Conservation (phyloP, 2,113 vertebrate genomes). For the Felis chaus region DNA sequence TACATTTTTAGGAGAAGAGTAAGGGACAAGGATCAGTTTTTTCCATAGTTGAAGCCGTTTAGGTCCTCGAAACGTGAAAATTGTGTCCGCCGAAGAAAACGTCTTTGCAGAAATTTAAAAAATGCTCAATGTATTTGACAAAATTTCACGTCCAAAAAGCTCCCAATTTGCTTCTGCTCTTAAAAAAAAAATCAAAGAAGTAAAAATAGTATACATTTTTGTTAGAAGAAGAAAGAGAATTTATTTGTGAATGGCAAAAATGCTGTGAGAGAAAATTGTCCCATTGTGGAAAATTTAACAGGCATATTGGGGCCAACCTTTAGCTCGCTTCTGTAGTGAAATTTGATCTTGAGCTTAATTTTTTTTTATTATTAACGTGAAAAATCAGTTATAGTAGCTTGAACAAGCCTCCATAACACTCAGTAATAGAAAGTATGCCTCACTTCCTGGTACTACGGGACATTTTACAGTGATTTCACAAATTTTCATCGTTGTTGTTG, state of each 20-base stretch:
- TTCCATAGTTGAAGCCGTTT: not conserved
- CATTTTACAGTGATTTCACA: not conserved
- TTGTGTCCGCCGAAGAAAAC: not conserved
- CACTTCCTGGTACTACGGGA: not conserved
- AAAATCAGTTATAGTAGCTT: not conserved
- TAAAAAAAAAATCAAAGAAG: not conserved
- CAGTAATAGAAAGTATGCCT: not conserved
- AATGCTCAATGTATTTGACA: not conserved
- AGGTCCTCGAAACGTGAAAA: constrained; percentile 15
- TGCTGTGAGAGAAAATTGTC: not conserved
- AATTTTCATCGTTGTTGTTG: not conserved
- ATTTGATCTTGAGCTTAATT: not conserved
- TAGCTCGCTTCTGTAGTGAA: not conserved
- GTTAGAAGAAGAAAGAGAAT: not conserved
- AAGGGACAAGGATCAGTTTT: not conserved
- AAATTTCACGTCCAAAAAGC: not conserved
- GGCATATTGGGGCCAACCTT: not conserved
- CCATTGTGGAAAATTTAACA: constrained; percentile 10
- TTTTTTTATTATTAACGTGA: constrained; percentile 17
- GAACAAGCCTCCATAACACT: not conserved
- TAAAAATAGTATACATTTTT: not conserved
- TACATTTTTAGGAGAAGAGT: not conserved
- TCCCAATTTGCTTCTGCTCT: not conserved
- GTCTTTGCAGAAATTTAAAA: not conserved
- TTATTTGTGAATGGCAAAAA: constrained; percentile 23